Conservation (phyloP, 2,797 vertebrate species). For the Pteronotus mesoamericanus region DNA sequence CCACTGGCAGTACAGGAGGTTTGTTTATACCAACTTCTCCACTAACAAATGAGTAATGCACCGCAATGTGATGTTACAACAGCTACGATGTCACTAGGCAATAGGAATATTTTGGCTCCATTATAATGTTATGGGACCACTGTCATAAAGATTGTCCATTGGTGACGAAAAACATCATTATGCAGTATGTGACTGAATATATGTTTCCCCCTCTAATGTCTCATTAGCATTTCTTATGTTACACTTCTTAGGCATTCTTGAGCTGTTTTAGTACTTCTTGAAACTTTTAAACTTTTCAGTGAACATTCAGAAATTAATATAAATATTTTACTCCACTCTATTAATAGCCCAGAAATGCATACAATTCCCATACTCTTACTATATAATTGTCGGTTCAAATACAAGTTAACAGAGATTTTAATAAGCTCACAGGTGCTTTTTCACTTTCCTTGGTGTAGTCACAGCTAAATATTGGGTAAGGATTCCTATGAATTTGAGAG, state of each 20-base stretch:
- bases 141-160: not conserved
- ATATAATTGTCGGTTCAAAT: not conserved
- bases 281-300: not conserved
- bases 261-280: not conserved
- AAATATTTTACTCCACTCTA: not conserved
- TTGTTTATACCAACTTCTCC: not conserved
- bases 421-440: not conserved
- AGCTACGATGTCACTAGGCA: not conserved
- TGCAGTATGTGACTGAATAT: not conserved
- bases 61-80: not conserved
- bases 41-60: not conserved
- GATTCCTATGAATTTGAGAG: not conserved
- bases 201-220: not conserved
- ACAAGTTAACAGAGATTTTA: slow-evolving; percentile 12
- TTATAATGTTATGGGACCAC: not conserved
- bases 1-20: not conserved
- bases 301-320: not conserved
- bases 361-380: not conserved
- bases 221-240: slow-evolving; percentile 6
- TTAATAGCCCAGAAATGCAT: not conserved
- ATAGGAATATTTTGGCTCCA: not conserved
- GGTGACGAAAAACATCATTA: not conserved
- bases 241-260: not conserved
- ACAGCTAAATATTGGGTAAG: not conserved
- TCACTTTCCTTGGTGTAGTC: not conserved